phyloP scores from a whole-genome alignment of 2,888 invertebrate genomes.

The Melipona bicolor region DNA sequence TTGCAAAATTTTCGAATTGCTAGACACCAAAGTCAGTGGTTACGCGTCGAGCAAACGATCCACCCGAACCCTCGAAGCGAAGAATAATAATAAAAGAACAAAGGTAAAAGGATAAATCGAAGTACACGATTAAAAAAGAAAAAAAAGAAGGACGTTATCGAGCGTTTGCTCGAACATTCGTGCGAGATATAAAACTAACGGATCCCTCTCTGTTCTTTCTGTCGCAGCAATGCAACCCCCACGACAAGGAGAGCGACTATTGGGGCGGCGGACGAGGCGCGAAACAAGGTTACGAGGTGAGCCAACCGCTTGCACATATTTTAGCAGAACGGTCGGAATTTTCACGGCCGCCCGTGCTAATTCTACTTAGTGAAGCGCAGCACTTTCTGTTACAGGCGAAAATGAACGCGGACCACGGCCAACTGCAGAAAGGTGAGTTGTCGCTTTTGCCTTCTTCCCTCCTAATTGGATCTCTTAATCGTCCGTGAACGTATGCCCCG shows the following conservation, averaged over 20 bases:
- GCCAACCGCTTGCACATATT: constrained; percentile 69
- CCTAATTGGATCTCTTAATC: constrained; percentile 29
- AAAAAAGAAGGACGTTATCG: no score
- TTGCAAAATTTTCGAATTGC: no score
- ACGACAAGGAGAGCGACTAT: constrained; percentile 83
- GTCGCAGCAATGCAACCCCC: constrained; percentile 83
- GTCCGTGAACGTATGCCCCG: background rate
- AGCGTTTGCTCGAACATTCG: no score
- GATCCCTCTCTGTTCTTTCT: constrained; percentile 46
- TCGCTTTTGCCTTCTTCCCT: background rate
- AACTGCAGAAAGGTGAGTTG: constrained; percentile 86
- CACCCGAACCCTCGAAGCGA: no score
- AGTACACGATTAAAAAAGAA: no score
- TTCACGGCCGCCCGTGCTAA: constrained; percentile 64
- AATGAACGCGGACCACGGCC: constrained; percentile 85
- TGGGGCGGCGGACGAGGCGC: constrained; percentile 82
- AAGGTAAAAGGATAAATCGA: no score
- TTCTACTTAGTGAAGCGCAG: constrained; percentile 82
- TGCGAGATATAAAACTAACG: constrained; percentile 1
- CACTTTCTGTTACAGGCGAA: constrained; percentile 85
- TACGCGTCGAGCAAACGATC: no score
- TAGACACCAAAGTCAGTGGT: no score
- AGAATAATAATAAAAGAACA: no score
- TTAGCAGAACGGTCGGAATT: constrained; percentile 55
- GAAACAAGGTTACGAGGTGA: constrained; percentile 84